Evolutionary conservation across 2,888 invertebrate species (phyloP).

Genomic region (Ormyrus nitidulus): DNA sequence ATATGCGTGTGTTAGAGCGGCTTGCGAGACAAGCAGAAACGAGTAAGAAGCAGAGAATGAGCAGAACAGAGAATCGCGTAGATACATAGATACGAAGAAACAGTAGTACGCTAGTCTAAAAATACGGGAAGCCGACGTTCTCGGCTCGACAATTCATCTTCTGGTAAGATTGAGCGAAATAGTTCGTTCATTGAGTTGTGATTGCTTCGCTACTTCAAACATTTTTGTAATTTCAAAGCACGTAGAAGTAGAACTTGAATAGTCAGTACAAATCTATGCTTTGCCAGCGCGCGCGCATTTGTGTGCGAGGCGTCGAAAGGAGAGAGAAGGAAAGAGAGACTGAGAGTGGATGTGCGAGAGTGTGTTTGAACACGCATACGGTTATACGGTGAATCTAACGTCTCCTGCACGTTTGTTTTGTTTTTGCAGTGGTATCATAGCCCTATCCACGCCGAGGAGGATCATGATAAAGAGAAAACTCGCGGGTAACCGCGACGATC

Average conservation of each 20-base stretch:
- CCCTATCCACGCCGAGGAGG: neutral
- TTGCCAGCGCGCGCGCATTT: too few species aligned
- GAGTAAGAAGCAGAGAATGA: neutral
- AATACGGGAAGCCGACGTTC: slow-evolving; percentile 17
- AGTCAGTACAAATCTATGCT: too few species aligned
- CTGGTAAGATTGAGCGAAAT: too few species aligned
- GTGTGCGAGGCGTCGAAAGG: neutral
- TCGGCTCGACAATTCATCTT: neutral
- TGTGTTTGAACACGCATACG: neutral
- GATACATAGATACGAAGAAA: neutral
- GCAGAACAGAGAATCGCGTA: neutral
- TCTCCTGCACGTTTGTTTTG: slow-evolving; percentile 47
- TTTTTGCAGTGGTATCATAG: slow-evolving; percentile 30
- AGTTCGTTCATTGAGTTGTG: too few species aligned
- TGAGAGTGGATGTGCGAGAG: neutral
- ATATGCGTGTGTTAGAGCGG: neutral
- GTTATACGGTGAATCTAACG: neutral
- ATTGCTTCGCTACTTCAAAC: too few species aligned
- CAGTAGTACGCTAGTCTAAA: slow-evolving; percentile 20
- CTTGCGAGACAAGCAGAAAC: neutral
- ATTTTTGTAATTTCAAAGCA: too few species aligned
- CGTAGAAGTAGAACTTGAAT: too few species aligned
- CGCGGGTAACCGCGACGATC: slow-evolving; percentile 17
- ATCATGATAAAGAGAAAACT: slow-evolving; percentile 20
- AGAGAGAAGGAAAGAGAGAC: slow-evolving; percentile 1